Evolutionary conservation across 2,113 vertebrate species (phyloP).

Genomic region (Willisornis vidua): DNA sequence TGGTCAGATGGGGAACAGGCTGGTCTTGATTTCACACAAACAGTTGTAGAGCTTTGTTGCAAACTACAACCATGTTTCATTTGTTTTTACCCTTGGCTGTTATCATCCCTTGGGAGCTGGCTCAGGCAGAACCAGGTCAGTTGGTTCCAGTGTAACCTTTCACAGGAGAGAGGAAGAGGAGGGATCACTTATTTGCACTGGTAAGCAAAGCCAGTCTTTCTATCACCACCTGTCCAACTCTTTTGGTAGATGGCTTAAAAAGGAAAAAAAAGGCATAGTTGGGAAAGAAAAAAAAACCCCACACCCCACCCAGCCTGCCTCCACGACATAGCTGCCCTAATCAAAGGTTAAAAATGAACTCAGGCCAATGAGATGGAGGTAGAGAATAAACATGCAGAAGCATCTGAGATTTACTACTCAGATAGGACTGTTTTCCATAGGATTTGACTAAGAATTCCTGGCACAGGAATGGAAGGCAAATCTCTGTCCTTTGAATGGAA

Average conservation of each 20-base stretch:
- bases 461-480: slow-evolving; percentile 46
- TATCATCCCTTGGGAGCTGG: slow-evolving; percentile 39
- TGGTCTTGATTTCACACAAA: slow-evolving; percentile 18
- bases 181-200: slow-evolving; percentile 44
- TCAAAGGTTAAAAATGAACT: slow-evolving; percentile 62
- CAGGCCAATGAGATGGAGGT: slow-evolving; percentile 50
- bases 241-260: neutral
- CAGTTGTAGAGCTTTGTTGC: neutral
- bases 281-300: neutral
- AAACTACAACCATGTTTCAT: slow-evolving; percentile 20
- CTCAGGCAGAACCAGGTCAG: slow-evolving; percentile 55
- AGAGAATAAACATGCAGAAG: slow-evolving; percentile 54
- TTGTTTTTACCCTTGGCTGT: slow-evolving; percentile 44
- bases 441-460: slow-evolving; percentile 63
- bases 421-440: slow-evolving; percentile 65
- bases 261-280: neutral
- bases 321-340: slow-evolving; percentile 9
- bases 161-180: slow-evolving; percentile 3
- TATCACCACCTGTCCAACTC: slow-evolving; percentile 20
- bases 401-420: slow-evolving; percentile 61
- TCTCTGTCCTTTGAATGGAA: slow-evolving; percentile 44
- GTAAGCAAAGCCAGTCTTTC: slow-evolving; percentile 44
- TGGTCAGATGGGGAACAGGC: neutral
- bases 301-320: neutral
- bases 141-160: slow-evolving; percentile 55